Evolutionary conservation across 2,888 invertebrate genomes (phyloP).

Genomic region (Ectemnius continuus): DNA sequence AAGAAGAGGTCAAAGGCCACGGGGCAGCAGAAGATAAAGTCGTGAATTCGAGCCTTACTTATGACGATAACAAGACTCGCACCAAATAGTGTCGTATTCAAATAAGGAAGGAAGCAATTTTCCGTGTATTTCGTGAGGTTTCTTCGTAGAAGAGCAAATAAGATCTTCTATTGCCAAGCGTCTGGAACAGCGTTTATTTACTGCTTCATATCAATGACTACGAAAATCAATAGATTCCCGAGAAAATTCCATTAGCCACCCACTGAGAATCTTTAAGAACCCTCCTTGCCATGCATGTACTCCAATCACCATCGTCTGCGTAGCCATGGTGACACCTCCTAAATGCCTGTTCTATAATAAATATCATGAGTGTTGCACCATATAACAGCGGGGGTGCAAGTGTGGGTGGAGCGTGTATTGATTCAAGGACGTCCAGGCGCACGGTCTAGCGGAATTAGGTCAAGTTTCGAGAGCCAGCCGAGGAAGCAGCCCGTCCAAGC

Average conservation of each 20-base stretch:
- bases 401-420: conserved; percentile 14
- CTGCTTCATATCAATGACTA: not conserved
- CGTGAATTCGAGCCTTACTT: conserved; percentile 15
- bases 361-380: too few species aligned
- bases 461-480: conserved; percentile 38
- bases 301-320: conserved; percentile 9
- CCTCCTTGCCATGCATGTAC: conserved; percentile 9
- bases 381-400: too few species aligned
- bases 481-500: not conserved
- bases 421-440: conserved; percentile 35
- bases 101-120: not conserved
- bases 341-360: too few species aligned
- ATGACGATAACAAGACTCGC: conserved; percentile 26
- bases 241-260: conserved; percentile 9
- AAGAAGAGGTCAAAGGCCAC: conserved; percentile 32
- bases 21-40: conserved; percentile 30
- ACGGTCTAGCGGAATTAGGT: conserved; percentile 40
- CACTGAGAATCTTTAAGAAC: conserved; percentile 10
- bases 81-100: conserved; percentile 1
- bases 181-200: too few species aligned
- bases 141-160: not conserved
- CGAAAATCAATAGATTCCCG: not conserved
- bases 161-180: not conserved
- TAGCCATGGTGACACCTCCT: conserved; percentile 30
- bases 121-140: not conserved